These are phyloP conservation scores for Erebia epiphron DNA, from an alignment of 2,888 invertebrate species.

Conservation along the genomic window DNA sequence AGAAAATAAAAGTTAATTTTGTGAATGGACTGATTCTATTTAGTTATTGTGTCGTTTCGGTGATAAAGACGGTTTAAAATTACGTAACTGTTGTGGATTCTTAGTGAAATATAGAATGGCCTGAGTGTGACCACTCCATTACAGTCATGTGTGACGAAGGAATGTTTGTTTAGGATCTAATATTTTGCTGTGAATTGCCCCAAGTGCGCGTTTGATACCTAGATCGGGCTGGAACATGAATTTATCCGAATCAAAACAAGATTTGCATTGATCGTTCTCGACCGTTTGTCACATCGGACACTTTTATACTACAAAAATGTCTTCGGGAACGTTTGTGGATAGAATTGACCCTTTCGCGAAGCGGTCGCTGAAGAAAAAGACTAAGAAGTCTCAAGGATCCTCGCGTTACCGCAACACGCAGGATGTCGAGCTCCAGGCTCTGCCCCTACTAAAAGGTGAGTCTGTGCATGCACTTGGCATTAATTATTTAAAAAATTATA, in stretches of 20 bases:
- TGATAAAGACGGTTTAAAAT: constrained; percentile 79
- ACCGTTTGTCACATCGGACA: constrained; percentile 79
- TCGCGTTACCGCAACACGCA: constrained; percentile 99
- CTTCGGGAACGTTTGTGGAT: constrained; percentile 97
- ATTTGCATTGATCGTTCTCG: constrained; percentile 78
- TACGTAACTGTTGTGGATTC: constrained; percentile 83
- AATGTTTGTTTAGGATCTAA: constrained; percentile 83
- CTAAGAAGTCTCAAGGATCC: constrained; percentile 99
- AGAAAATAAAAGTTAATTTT: constrained; percentile 80
- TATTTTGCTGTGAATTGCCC: constrained; percentile 77
- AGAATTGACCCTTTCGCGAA: constrained; percentile 99
- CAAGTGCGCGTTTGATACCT: constrained; percentile 78
- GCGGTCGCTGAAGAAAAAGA: constrained; percentile 98
- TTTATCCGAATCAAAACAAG: constrained; percentile 78
- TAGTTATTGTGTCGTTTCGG: constrained; percentile 80
- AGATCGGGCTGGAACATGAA: constrained; percentile 79
- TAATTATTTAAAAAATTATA: neutral
- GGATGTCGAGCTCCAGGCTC: constrained; percentile 97
- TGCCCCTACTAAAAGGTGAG: constrained; percentile 98
- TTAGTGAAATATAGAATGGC: constrained; percentile 81
- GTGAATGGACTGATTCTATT: constrained; percentile 77
- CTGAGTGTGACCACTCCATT: constrained; percentile 82
- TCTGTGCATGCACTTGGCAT: constrained; percentile 34
- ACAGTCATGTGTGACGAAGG: constrained; percentile 83
- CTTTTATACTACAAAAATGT: constrained; percentile 83